These are phyloP conservation scores for Dasypus novemcinctus DNA, from an alignment of 2,113 vertebrate genomes.

Conservation along the genomic window DNA sequence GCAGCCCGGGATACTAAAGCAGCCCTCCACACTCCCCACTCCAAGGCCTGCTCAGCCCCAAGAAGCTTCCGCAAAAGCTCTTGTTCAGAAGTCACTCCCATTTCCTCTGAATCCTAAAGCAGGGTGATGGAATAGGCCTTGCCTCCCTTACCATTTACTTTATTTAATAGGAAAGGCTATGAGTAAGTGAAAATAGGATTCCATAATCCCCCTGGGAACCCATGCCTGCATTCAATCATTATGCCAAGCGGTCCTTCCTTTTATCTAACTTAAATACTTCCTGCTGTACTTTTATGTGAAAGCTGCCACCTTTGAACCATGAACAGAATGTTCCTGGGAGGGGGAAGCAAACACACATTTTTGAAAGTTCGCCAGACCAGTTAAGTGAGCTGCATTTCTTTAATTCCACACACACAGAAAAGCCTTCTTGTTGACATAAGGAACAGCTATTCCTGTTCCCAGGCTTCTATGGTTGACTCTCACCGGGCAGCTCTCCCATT, in stretches of 20 bases:
- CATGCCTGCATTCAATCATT: background rate
- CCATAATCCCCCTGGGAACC: constrained; percentile 57
- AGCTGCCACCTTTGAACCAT: constrained; percentile 56
- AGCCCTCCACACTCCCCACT: background rate
- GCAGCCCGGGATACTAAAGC: no score
- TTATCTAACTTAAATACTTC: constrained; percentile 68
- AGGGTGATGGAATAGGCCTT: background rate
- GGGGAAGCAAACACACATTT: background rate
- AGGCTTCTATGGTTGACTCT: constrained; percentile 41
- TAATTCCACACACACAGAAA: background rate
- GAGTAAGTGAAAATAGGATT: constrained; percentile 47
- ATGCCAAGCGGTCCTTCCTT: constrained; percentile 48
- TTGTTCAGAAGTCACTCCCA: background rate
- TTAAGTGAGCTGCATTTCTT: constrained; percentile 70
- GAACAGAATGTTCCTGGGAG: constrained; percentile 68
- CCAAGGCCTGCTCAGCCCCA: background rate
- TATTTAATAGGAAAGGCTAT: constrained; percentile 39
- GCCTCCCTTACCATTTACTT: constrained; percentile 1
- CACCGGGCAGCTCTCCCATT: constrained; percentile 48
- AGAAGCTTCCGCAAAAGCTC: background rate
- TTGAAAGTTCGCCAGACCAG: constrained; percentile 67
- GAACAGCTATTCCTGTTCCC: constrained; percentile 64
- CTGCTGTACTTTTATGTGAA: constrained; percentile 57
- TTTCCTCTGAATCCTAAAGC: constrained; percentile 32
- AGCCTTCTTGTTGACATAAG: constrained; percentile 67